A percentile compares a stretch with the other conserved stretches of the same genome.
Evolutionary conservation across 1,140 invertebrate genomes (phyloP).

Genomic region (Aphaenogaster floridana): DNA sequence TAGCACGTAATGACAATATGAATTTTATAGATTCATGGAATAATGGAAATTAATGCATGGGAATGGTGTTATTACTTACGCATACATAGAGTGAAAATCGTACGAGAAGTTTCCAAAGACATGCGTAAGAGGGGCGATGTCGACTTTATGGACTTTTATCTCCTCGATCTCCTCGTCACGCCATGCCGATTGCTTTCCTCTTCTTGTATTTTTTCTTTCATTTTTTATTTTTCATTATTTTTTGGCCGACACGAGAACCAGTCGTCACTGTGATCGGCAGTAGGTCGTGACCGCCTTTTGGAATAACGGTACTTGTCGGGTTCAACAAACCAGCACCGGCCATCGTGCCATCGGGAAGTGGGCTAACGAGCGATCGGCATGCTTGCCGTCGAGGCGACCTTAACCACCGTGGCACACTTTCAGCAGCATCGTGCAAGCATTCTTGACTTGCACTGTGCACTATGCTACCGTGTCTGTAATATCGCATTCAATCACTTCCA

Average conservation of each 20-base stretch:
- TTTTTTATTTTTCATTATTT: neutral
- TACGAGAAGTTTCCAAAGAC: neutral
- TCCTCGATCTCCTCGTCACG: neutral
- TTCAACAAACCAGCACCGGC: slow-evolving; percentile 81
- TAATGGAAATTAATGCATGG: neutral
- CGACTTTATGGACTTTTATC: neutral
- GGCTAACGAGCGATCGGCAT: slow-evolving; percentile 83
- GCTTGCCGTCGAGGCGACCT: slow-evolving; percentile 78
- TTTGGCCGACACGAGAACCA: neutral
- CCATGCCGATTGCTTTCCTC: neutral
- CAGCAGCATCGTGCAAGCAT: slow-evolving; percentile 16
- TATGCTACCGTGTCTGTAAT: slow-evolving; percentile 1
- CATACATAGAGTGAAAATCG: neutral
- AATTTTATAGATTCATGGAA: slow-evolving; percentile 6
- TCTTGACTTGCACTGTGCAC: slow-evolving; percentile 2
- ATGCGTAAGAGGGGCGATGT: neutral
- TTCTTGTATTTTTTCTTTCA: neutral
- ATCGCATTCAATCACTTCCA: neutral
- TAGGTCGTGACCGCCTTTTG: slow-evolving; percentile 84
- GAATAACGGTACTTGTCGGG: slow-evolving; percentile 80
- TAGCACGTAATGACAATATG: neutral
- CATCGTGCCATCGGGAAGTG: slow-evolving; percentile 78
- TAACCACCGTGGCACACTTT: slow-evolving; percentile 80
- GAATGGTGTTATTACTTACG: neutral
- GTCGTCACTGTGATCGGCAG: slow-evolving; percentile 64